Conservation (phyloP, 2,888 invertebrate genomes). For the Caenorhabditis wallacei region DNA sequence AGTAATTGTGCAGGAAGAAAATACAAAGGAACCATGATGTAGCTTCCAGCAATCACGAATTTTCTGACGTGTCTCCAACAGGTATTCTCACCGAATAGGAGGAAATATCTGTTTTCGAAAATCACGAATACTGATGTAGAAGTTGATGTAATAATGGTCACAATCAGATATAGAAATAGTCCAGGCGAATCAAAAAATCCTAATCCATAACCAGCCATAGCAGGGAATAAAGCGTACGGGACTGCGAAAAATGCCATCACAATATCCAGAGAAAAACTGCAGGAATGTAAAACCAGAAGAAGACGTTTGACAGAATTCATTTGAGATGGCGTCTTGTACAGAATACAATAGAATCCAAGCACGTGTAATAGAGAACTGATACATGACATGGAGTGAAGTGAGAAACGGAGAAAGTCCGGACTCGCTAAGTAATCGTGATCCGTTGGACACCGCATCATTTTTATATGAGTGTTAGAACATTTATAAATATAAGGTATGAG, state of each 20-base stretch:
- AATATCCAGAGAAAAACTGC: conserved; percentile 21
- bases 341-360: conserved; percentile 1
- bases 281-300: conserved; percentile 3
- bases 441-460: too few species aligned
- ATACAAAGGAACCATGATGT: neutral
- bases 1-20: conserved; percentile 34
- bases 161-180: conserved; percentile 11
- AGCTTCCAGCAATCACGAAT: neutral
- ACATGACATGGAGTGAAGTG: conserved; percentile 2
- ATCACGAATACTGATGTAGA: neutral
- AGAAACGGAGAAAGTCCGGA: conserved; percentile 2
- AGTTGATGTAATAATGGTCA: conserved; percentile 10
- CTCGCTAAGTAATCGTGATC: conserved; percentile 18
- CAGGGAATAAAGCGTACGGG: conserved; percentile 32
- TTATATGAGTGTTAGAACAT: too few species aligned
- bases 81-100: conserved; percentile 8
- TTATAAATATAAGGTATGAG: too few species aligned
- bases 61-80: conserved; percentile 33
- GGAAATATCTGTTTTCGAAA: conserved; percentile 20
- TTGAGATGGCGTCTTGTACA: conserved; percentile 20
- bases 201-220: conserved; percentile 28
- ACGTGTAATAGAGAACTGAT: conserved; percentile 5
- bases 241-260: neutral
- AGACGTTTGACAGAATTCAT: conserved; percentile 25
- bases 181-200: conserved; percentile 19